Evolutionary conservation across 2,797 vertebrate genomes (phyloP).

Genomic region (Coranthus polyacanthus): DNA sequence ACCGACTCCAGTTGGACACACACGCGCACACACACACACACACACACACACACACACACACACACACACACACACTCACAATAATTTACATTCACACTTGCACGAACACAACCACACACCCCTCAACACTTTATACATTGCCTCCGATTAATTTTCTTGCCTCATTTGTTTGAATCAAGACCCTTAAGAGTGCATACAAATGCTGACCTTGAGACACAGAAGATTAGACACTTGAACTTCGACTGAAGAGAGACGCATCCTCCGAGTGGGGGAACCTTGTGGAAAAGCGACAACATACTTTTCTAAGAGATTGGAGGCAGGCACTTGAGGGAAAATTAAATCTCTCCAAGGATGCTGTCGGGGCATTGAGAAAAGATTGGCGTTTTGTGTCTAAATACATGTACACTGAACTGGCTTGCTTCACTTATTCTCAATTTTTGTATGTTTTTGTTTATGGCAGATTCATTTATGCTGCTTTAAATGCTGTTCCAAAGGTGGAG

Average conservation of each 20-base stretch:
- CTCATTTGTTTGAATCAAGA: constrained; percentile 77
- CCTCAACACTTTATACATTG: constrained; percentile 52
- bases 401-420: constrained; percentile 30
- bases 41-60: constrained; percentile 1
- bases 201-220: constrained; percentile 76
- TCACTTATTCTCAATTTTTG: constrained; percentile 36
- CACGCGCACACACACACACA: constrained; percentile 4
- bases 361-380: constrained; percentile 68
- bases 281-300: constrained; percentile 65
- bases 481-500: constrained; percentile 27
- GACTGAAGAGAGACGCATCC: constrained; percentile 67
- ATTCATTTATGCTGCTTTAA: constrained; percentile 44
- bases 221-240: constrained; percentile 78
- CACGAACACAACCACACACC: constrained; percentile 18
- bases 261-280: constrained; percentile 74
- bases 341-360: constrained; percentile 77
- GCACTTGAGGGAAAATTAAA: constrained; percentile 82
- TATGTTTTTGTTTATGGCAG: constrained; percentile 60
- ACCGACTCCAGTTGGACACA: constrained; percentile 37
- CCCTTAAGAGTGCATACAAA: constrained; percentile 66
- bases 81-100: constrained; percentile 45
- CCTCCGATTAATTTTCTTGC: constrained; percentile 72
- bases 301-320: constrained; percentile 72
- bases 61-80: not conserved
- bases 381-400: constrained; percentile 68